phyloP scores from a whole-genome alignment of 30 jellyfish, hydroid and myxozoan genomes.

The Turritopsis rubra region DNA sequence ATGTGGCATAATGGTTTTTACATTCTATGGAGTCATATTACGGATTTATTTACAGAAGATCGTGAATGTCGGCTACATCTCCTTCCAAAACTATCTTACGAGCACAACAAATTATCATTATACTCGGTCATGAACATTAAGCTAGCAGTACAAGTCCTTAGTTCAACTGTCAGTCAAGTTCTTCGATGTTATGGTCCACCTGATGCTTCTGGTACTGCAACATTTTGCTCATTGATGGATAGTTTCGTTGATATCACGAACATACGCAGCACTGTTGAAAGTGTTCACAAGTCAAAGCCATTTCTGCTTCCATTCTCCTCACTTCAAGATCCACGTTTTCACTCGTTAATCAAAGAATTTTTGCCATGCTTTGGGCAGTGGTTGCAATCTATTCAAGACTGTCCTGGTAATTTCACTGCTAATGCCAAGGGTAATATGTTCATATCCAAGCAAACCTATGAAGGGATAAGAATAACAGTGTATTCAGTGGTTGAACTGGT shows the following conservation, averaged over 20 bases:
- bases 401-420: slow-evolving; percentile 23
- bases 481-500: slow-evolving; percentile 8
- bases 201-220: slow-evolving; percentile 44
- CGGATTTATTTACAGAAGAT: background rate
- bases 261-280: slow-evolving; percentile 46
- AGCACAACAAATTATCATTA: background rate
- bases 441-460: slow-evolving; percentile 34
- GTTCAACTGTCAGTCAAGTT: slow-evolving; percentile 33
- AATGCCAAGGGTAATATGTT: slow-evolving; percentile 25
- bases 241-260: slow-evolving; percentile 49
- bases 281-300: slow-evolving; percentile 23
- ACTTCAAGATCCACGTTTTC: slow-evolving; percentile 32
- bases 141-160: slow-evolving; percentile 42
- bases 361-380: slow-evolving; percentile 38
- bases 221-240: slow-evolving; percentile 40
- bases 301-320: slow-evolving; percentile 33
- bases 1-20: background rate
- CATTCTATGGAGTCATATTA: slow-evolving; percentile 1
- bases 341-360: slow-evolving; percentile 34
- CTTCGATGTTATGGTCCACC: slow-evolving; percentile 22
- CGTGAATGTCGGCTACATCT: background rate
- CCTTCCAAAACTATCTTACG: background rate
- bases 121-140: background rate
- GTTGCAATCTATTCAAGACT: slow-evolving; percentile 22
- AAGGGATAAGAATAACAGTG: slow-evolving; percentile 13